These are phyloP conservation scores for Sipha maydis DNA, from an alignment of 2,888 invertebrate genomes.

Conservation along the genomic window DNA sequence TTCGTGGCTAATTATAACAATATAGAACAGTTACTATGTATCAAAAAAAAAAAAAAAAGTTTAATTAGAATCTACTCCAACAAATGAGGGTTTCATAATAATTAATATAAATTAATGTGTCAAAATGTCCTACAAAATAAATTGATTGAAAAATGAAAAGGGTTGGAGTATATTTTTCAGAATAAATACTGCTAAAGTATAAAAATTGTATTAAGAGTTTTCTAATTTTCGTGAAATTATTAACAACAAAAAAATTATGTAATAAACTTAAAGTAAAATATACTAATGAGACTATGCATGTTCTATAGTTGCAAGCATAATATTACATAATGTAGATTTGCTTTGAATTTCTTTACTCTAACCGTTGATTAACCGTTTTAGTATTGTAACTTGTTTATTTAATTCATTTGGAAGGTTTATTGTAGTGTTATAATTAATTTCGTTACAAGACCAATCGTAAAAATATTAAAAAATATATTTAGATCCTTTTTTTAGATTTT, in stretches of 20 bases:
- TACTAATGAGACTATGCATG: no score
- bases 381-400: no score
- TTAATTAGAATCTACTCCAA: neutral
- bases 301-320: no score
- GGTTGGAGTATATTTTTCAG: neutral
- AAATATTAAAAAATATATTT: no score
- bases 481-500: no score
- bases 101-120: slow-evolving; percentile 2
- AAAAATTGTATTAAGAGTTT: neutral
- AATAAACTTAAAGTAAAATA: no score
- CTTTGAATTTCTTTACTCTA: no score
- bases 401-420: no score
- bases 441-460: neutral
- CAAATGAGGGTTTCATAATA: neutral
- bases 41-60: neutral
- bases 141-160: slow-evolving; percentile 28
- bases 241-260: neutral
- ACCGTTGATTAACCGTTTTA: no score
- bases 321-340: neutral
- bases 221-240: neutral
- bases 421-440: no score
- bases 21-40: neutral
- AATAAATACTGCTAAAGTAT: neutral
- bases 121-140: neutral
- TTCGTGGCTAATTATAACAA: neutral